phyloP scores from a whole-genome alignment of 2,888 invertebrate genomes.

The Ypsolopha scabrella region DNA sequence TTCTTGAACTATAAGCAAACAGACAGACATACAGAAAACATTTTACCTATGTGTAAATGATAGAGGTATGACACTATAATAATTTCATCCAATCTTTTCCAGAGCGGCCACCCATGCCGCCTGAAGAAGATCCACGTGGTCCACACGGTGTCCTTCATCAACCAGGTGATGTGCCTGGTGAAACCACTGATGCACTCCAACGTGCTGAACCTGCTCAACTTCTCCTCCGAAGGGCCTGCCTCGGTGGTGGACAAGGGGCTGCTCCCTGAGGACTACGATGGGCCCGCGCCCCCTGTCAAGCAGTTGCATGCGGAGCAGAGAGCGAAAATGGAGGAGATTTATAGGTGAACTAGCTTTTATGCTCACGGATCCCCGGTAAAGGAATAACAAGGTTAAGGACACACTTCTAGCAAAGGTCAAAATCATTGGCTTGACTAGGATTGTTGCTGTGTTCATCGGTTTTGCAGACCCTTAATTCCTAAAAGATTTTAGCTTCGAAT shows the following conservation, averaged over 20 bases:
- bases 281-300: slow-evolving; percentile 63
- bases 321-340: slow-evolving; percentile 63
- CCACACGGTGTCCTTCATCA: slow-evolving; percentile 75
- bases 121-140: slow-evolving; percentile 75
- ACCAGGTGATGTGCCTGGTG: slow-evolving; percentile 75
- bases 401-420: too few species aligned
- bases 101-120: slow-evolving; percentile 77
- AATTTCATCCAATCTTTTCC: slow-evolving; percentile 17
- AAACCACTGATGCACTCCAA: slow-evolving; percentile 75
- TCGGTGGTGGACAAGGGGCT: slow-evolving; percentile 53
- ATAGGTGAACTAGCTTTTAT: not conserved
- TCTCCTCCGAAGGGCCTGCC: slow-evolving; percentile 63
- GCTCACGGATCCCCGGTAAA: too few species aligned
- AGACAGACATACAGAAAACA: too few species aligned
- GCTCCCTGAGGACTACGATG: slow-evolving; percentile 72
- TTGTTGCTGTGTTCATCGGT: too few species aligned
- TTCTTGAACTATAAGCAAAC: too few species aligned
- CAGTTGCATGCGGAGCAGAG: slow-evolving; percentile 69
- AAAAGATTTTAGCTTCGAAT: too few species aligned
- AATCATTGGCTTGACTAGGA: too few species aligned
- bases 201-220: slow-evolving; percentile 70
- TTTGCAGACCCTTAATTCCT: too few species aligned
- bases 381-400: too few species aligned
- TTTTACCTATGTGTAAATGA: too few species aligned
- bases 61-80: too few species aligned